Evolutionary conservation across 2,888 invertebrate genomes (phyloP), one percentile per base, ranked within the genome.

Genomic region (Rhaphigaster nebulosa): DNA sequence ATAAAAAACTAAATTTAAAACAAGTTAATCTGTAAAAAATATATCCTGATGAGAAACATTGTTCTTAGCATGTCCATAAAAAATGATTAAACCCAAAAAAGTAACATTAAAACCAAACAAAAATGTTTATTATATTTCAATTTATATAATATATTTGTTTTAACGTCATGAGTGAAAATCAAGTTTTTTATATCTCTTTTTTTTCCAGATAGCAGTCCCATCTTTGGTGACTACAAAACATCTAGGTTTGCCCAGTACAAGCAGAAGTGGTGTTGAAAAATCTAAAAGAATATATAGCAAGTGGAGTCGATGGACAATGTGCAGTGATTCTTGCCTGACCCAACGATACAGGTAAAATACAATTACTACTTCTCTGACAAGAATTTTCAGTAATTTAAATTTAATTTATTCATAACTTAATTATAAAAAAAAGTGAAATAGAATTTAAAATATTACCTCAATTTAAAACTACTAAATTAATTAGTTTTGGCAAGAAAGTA

Each of bases 231-330:
- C 91, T 60, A 91, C 91, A 56, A 91, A 91, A 90, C 88, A 91
- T n/a, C 87, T 92, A 45, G 92, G 92, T 60, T 87, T 91, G 20
- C 29, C 50, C 10, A 91, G 56, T 87, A 38, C 90, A 65, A 91
- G 54, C 54, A 90, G 90, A 70, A 91, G 90, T 90, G 84, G 90
- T 88, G 80, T 26, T 50, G 91, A 90, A n/a, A 91, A 89, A 90
- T 65, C 88, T 87, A 91, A 91, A 52, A 76, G 91, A 45, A 88
- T 91, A 5, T 92, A 92, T 91, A 92, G 92, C 56, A 90, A 95
- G 92, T 98, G 98, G 98, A 96, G 96, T 70, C 94, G 96, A 54
- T 98, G 98, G 98, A 96, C 96, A 1, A 94, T 95, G 23, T 98
- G 98, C 93, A 96, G 96, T 0, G 95, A 95, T 91, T 95, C 96